These are phyloP conservation scores for Lytechinus pictus DNA, from an alignment of 35 echinoderm and acorn worm genomes.

Conservation along the genomic window DNA sequence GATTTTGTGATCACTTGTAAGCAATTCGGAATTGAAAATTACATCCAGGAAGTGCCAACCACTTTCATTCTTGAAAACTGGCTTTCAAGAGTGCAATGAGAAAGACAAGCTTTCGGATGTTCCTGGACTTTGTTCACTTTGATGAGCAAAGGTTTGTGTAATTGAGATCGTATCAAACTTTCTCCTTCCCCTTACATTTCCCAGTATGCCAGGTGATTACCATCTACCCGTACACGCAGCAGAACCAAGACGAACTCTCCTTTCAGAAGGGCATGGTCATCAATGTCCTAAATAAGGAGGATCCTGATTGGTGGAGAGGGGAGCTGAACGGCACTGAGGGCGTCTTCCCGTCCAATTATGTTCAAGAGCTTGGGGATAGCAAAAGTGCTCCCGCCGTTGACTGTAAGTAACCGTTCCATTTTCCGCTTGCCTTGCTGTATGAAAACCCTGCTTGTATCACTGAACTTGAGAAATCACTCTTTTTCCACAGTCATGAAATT, in stretches of 20 bases:
- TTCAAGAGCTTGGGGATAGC: slow-evolving; percentile 83
- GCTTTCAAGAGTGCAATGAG: too few relatives aligned
- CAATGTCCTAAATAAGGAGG: slow-evolving; percentile 92
- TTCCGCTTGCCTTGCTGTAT: background rate
- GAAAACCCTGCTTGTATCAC: background rate
- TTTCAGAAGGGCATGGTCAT: slow-evolving; percentile 95
- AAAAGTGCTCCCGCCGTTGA: slow-evolving; percentile 58
- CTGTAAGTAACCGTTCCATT: slow-evolving; percentile 76
- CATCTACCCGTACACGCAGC: slow-evolving; percentile 84
- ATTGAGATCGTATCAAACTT: background rate
- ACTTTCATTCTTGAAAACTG: too few relatives aligned
- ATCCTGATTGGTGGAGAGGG: slow-evolving; percentile 96
- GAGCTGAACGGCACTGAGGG: slow-evolving; percentile 85
- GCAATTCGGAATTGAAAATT: too few relatives aligned
- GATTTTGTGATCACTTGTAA: too few relatives aligned
- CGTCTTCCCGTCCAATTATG: slow-evolving; percentile 96
- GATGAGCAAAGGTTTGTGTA: background rate
- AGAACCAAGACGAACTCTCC: slow-evolving; percentile 86
- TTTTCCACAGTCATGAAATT: too few relatives aligned
- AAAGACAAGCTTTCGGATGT: too few relatives aligned
- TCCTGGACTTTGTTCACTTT: too few relatives aligned
- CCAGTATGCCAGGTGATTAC: slow-evolving; percentile 95
- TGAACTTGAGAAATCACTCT: too few relatives aligned
- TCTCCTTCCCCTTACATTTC: background rate
- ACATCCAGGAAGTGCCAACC: too few relatives aligned